These are phyloP conservation scores for Pipra filicauda DNA, from an alignment of 2,113 vertebrate species.

Conservation along the genomic window DNA sequence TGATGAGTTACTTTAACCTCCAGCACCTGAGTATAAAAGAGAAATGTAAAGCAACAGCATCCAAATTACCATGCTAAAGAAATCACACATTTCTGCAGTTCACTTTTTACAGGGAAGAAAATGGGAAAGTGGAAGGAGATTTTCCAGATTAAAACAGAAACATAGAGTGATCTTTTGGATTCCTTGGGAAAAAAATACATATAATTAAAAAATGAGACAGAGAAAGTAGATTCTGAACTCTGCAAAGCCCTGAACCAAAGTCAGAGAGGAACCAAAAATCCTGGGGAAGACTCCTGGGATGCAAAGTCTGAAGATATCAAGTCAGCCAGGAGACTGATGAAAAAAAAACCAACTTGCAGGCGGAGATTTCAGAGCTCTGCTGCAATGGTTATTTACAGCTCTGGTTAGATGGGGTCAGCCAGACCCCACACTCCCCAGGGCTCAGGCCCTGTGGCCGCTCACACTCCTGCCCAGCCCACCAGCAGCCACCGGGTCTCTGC, in stretches of 20 bases:
- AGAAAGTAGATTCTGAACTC: neutral
- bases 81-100: neutral
- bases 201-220: neutral
- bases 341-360: neutral
- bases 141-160: neutral
- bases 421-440: neutral
- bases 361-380: neutral
- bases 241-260: neutral
- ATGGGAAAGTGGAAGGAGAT: neutral
- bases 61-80: neutral
- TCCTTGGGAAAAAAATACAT: neutral
- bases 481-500: neutral
- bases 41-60: neutral
- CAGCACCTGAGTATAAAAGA: neutral
- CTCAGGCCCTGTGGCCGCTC: neutral
- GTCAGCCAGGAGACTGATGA: neutral
- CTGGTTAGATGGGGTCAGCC: neutral
- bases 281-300: neutral
- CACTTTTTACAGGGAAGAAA: neutral
- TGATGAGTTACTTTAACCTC: neutral
- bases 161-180: neutral
- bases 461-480: neutral
- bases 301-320: neutral
- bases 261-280: neutral
- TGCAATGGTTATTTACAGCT: neutral